These are phyloP conservation scores for Aix galericulata DNA, from an alignment of 2,113 vertebrate genomes.

Conservation along the genomic window DNA sequence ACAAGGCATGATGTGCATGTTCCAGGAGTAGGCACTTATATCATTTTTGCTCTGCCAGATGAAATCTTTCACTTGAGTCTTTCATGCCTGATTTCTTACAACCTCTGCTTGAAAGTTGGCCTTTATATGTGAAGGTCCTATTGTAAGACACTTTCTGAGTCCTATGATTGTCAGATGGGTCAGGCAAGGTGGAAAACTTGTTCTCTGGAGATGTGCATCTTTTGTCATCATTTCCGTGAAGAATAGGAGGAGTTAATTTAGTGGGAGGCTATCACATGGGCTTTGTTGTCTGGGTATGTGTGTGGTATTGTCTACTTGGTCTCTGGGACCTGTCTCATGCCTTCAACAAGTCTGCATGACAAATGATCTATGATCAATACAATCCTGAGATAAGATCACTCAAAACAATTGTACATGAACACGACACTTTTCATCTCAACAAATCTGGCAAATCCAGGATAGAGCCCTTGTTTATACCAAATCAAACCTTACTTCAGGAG, in stretches of 20 bases:
- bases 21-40: background rate
- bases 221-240: background rate
- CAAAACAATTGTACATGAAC: fast-evolving
- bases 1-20: fast-evolving
- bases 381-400: background rate
- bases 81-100: background rate
- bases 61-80: background rate
- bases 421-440: background rate
- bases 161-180: background rate
- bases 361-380: background rate
- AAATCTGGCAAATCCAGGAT: no score
- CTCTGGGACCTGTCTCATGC: background rate
- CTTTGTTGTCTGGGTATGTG: background rate
- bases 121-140: background rate
- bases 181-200: background rate
- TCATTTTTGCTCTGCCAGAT: background rate
- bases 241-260: background rate
- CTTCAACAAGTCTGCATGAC: background rate
- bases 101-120: background rate
- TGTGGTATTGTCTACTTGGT: background rate
- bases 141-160: background rate
- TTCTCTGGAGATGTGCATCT: background rate
- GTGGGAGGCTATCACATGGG: background rate
- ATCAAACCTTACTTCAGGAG: background rate
- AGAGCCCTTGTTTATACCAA: background rate